Conservation (phyloP, 2,113 vertebrate genomes). For the Sylvia atricapilla region DNA sequence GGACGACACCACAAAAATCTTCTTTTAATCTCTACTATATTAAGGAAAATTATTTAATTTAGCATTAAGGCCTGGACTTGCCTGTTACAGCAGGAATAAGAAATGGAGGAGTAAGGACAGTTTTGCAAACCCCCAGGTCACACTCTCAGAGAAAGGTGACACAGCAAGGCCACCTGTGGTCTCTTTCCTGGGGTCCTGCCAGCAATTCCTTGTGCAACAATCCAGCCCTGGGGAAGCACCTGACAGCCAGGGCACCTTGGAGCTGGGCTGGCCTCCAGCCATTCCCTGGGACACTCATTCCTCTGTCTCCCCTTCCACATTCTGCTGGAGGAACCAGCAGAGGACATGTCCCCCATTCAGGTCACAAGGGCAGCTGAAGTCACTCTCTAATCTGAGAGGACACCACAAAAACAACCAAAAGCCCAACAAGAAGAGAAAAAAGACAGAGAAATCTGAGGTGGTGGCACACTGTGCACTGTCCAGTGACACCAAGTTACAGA, state of each 20-base stretch:
- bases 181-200: background rate
- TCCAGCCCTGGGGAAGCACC: background rate
- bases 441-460: rapidly evolving
- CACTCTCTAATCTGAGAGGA: background rate
- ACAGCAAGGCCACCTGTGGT: background rate
- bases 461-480: background rate
- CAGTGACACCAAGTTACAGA: background rate
- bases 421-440: background rate
- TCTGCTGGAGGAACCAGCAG: background rate
- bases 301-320: background rate
- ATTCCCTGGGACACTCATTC: no score
- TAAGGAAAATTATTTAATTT: background rate
- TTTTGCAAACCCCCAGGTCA: background rate
- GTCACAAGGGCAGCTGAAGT: background rate
- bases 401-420: background rate
- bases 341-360: background rate
- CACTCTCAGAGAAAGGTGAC: background rate
- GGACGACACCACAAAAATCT: background rate
- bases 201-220: background rate
- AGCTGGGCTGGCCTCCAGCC: background rate
- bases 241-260: background rate
- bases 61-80: background rate
- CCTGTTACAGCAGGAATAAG: background rate
- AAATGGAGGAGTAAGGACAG: background rate
- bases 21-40: background rate